Evolutionary conservation across 2,797 vertebrate genomes (phyloP).

Genomic region (Rachycentron canadum): DNA sequence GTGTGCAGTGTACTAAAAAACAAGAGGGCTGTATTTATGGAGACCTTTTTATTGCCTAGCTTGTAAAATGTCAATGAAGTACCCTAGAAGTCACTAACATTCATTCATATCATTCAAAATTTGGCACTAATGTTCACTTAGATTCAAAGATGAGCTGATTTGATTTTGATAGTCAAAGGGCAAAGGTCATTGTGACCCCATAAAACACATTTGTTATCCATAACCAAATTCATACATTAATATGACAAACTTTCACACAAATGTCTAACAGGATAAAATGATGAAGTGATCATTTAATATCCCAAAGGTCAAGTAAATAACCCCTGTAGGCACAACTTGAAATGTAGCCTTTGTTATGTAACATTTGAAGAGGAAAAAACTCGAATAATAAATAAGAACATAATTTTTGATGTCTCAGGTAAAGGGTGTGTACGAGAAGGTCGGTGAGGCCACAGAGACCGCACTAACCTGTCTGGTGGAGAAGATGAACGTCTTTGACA

Average conservation of each 20-base stretch:
- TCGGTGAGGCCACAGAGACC: slow-evolving; percentile 97
- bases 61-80: not conserved
- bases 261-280: no score
- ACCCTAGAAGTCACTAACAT: not conserved
- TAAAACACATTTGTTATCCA: no score
- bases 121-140: no score
- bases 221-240: no score
- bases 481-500: slow-evolving; percentile 99
- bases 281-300: no score
- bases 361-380: not conserved
- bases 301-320: not conserved
- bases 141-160: no score
- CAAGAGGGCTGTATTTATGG: no score
- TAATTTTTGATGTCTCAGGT: slow-evolving; percentile 77
- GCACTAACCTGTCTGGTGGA: slow-evolving; percentile 96
- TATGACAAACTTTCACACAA: no score
- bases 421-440: slow-evolving; percentile 97
- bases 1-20: not conserved
- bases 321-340: not conserved
- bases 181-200: no score
- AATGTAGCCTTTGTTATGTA: not conserved
- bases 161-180: no score
- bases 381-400: not conserved
- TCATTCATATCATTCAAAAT: no score
- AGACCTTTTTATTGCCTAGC: no score